Evolutionary conservation across 2,888 invertebrate species (phyloP).

Genomic region (Diploptera punctata): DNA sequence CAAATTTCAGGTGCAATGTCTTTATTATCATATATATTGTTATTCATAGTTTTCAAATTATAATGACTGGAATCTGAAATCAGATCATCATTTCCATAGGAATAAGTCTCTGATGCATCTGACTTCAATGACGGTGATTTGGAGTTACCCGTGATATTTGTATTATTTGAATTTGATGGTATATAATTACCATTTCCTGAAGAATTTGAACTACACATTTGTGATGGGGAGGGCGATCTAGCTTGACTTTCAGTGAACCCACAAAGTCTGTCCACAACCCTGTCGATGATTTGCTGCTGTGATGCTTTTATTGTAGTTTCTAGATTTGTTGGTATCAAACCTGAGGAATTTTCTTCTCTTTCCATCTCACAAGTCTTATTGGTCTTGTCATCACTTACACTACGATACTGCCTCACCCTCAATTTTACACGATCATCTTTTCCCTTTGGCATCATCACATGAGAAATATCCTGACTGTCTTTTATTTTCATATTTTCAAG

Average conservation of each 20-base stretch:
- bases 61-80: not conserved
- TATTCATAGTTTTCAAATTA: constrained; percentile 4
- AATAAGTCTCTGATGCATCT: not conserved
- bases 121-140: too few relatives aligned
- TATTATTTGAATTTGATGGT: too few relatives aligned
- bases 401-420: not conserved
- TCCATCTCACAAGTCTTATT: too few relatives aligned
- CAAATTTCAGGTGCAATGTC: constrained; percentile 6
- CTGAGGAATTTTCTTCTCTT: not conserved
- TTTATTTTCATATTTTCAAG: not conserved
- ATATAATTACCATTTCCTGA: not conserved
- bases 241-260: not conserved
- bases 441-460: not conserved
- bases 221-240: not conserved
- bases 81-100: not conserved
- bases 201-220: too few relatives aligned
- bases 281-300: constrained; percentile 65
- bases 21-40: constrained; percentile 11
- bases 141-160: too few relatives aligned
- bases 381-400: not conserved
- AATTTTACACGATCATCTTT: constrained; percentile 6
- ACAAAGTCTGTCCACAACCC: constrained; percentile 59
- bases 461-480: not conserved
- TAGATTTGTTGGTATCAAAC: not conserved
- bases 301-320: constrained; percentile 51